Conservation (phyloP, 2,797 vertebrate species). For the Coranthus polyacanthus region DNA sequence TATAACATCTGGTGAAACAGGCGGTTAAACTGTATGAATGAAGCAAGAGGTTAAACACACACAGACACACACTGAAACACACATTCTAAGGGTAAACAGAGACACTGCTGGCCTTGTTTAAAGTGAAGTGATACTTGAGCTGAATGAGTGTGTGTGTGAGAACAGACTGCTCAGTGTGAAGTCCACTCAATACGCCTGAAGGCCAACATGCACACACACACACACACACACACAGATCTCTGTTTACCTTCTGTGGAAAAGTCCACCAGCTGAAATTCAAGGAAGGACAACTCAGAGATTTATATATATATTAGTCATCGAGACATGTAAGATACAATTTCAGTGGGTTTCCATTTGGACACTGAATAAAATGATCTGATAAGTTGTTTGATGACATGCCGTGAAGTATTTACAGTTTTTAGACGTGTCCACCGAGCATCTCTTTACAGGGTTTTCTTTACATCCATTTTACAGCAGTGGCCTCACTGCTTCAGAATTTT, state of each 20-base stretch:
- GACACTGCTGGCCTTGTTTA: slow-evolving; percentile 66
- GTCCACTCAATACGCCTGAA: slow-evolving; percentile 45
- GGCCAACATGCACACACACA: slow-evolving; percentile 3
- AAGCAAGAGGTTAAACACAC: slow-evolving; percentile 45
- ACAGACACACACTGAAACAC: slow-evolving; percentile 32
- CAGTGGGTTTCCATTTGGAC: no score
- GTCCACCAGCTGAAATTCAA: slow-evolving; percentile 6
- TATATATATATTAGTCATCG: no score
- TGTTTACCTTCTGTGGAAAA: slow-evolving; percentile 35
- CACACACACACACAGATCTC: slow-evolving; percentile 20
- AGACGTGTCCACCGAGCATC: no score
- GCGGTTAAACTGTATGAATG: slow-evolving; percentile 66
- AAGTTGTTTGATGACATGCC: no score
- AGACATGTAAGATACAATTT: no score
- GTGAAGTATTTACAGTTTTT: no score
- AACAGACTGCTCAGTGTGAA: slow-evolving; percentile 55
- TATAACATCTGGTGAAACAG: slow-evolving; percentile 51
- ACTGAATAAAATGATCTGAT: no score
- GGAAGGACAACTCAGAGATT: slow-evolving; percentile 13
- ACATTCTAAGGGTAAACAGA: neutral
- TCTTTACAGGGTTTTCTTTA: no score
- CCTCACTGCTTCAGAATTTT: no score
- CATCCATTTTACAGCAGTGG: no score
- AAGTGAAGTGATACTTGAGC: slow-evolving; percentile 64
- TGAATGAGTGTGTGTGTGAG: slow-evolving; percentile 38